phyloP scores from a whole-genome alignment of 2,888 invertebrate species.

The Meandrusa payeni region DNA sequence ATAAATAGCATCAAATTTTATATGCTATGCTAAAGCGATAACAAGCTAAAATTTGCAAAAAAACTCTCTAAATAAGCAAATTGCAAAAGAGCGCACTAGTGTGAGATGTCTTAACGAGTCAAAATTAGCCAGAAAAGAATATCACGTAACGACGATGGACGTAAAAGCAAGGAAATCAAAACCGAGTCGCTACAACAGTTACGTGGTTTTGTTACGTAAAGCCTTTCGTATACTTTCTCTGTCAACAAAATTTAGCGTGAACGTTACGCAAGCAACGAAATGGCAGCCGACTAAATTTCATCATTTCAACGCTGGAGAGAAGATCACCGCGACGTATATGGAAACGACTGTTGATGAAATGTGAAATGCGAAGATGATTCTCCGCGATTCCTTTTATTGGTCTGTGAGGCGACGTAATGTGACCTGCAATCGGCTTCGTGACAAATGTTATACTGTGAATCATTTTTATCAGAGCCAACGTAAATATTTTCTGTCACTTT shows the following conservation, averaged over 20 bases:
- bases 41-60: slow-evolving; percentile 26
- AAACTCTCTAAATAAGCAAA: slow-evolving; percentile 17
- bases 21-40: too few relatives aligned
- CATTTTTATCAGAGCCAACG: slow-evolving; percentile 7
- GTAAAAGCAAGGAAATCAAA: slow-evolving; percentile 79
- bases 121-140: slow-evolving; percentile 56
- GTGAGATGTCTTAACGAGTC: slow-evolving; percentile 41
- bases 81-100: slow-evolving; percentile 28
- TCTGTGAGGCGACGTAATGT: slow-evolving; percentile 10
- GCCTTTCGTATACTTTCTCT: slow-evolving; percentile 80
- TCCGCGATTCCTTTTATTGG: slow-evolving; percentile 22
- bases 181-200: slow-evolving; percentile 67
- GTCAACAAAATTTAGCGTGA: slow-evolving; percentile 79
- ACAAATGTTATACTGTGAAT: slow-evolving; percentile 9
- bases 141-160: slow-evolving; percentile 70
- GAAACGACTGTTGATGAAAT: slow-evolving; percentile 58
- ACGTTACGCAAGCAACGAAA: slow-evolving; percentile 69
- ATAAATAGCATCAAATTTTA: too few relatives aligned
- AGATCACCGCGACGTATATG: slow-evolving; percentile 65
- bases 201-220: slow-evolving; percentile 72
- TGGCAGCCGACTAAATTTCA: slow-evolving; percentile 77
- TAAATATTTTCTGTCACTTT: slow-evolving; percentile 6
- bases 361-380: slow-evolving; percentile 50
- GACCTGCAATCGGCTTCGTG: slow-evolving; percentile 12
- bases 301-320: slow-evolving; percentile 67